Percentiles rank a stretch among this genome's conserved stretches.
Evolutionary conservation across 2,888 invertebrate species (phyloP).

Genomic region (Lymantria dispar): DNA sequence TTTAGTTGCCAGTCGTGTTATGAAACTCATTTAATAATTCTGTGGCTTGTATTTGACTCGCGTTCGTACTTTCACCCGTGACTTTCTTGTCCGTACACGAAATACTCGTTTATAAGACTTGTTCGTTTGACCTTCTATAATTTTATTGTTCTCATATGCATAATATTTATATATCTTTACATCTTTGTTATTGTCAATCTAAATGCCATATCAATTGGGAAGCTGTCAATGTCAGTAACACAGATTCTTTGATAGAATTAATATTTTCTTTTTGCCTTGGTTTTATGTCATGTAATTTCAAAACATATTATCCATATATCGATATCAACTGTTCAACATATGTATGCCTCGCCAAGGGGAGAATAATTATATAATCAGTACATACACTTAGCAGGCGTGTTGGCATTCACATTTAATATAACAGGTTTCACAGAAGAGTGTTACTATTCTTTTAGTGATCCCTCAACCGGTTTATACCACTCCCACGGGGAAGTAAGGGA

Average conservation of each 20-base stretch:
- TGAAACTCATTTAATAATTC: constrained; percentile 69
- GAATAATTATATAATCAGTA: no score
- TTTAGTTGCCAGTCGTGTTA: constrained; percentile 67
- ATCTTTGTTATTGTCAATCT: constrained; percentile 52
- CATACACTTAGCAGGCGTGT: no score
- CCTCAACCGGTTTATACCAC: no score
- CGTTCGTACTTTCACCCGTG: constrained; percentile 69
- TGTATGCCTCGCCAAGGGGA: no score
- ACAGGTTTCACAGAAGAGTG: no score
- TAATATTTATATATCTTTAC: constrained; percentile 50
- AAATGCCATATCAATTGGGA: constrained; percentile 38
- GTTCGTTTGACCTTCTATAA: constrained; percentile 63
- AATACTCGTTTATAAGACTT: constrained; percentile 40
- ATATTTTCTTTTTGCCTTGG: not conserved
- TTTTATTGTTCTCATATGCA: constrained; percentile 60
- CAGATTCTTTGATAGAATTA: constrained; percentile 26
- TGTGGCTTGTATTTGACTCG: constrained; percentile 62
- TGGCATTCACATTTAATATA: no score
- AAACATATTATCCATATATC: no score
- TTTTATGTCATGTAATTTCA: constrained; percentile 8
- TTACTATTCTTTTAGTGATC: no score
- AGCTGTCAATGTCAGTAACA: constrained; percentile 50
- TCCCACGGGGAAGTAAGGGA: no score
- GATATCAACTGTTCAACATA: no score
- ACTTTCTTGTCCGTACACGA: constrained; percentile 64